These are phyloP conservation scores for Origma solitaria DNA, from an alignment of 2,113 vertebrate species.

Conservation along the genomic window DNA sequence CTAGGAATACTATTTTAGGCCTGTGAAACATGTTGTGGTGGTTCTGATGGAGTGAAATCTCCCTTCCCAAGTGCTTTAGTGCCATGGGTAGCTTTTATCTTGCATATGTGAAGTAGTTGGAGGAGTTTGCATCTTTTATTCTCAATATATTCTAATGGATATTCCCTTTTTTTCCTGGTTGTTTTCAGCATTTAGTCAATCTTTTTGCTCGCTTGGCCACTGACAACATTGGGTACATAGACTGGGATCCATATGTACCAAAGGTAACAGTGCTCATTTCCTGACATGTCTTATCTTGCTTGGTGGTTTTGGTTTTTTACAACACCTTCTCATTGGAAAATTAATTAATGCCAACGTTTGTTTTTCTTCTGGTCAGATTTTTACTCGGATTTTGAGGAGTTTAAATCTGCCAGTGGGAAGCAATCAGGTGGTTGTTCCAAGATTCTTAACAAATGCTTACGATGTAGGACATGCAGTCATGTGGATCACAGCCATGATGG, in stretches of 20 bases:
- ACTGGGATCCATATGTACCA: constrained; percentile 96
- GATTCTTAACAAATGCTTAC: constrained; percentile 91
- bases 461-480: constrained; percentile 94
- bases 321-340: not conserved
- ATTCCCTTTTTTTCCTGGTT: not conserved
- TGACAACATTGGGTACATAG: constrained; percentile 97
- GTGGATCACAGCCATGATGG: constrained; percentile 97
- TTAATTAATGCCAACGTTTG: not conserved
- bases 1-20: not conserved
- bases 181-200: constrained; percentile 88
- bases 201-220: constrained; percentile 94
- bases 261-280: constrained; percentile 76
- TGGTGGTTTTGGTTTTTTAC: not conserved
- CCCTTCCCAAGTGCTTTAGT: not conserved
- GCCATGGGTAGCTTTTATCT: not conserved
- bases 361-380: constrained; percentile 77
- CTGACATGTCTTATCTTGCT: not conserved
- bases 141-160: not conserved
- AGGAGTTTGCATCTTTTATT: not conserved
- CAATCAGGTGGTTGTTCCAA: constrained; percentile 90
- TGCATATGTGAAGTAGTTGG: not conserved
- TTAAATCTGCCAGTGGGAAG: constrained; percentile 97
- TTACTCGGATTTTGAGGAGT: constrained; percentile 93
- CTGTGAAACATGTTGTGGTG: not conserved
- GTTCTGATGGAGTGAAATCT: not conserved